Evolutionary conservation across 2,797 vertebrate species (phyloP).

Genomic region (Betta splendens): DNA sequence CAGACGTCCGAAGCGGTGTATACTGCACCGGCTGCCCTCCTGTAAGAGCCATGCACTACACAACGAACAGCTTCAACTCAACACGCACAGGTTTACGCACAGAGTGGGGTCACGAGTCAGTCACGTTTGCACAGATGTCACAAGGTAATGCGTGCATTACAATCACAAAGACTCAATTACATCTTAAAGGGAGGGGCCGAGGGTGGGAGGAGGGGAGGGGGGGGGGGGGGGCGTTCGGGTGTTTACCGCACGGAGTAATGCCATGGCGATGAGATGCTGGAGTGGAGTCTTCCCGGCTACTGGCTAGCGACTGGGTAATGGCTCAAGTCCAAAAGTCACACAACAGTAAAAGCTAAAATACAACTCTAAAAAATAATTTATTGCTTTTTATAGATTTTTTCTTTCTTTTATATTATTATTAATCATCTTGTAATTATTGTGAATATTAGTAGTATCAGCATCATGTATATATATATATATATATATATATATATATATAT

Average conservation of each 20-base stretch:
- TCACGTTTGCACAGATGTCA: conserved; percentile 71
- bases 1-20: conserved; percentile 62
- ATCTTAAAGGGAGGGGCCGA: conserved; percentile 66
- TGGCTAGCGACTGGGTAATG: conserved; percentile 93
- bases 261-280: conserved; percentile 47
- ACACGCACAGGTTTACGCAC: conserved; percentile 61
- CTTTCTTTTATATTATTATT: conserved; percentile 79
- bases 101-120: conserved; percentile 46
- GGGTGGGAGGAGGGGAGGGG: too few species aligned
- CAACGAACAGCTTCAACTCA: conserved; percentile 66
- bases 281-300: conserved; percentile 67
- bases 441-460: conserved; percentile 78
- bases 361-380: conserved; percentile 99
- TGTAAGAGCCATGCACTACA: conserved; percentile 73
- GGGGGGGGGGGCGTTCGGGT: conserved; percentile 34
- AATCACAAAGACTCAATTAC: conserved; percentile 68
- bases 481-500: too few species aligned
- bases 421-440: conserved; percentile 79
- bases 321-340: conserved; percentile 92
- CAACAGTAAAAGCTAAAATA: conserved; percentile 96
- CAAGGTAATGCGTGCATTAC: conserved; percentile 65
- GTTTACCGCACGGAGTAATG: conserved; percentile 31
- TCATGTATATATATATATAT: conserved; percentile 54
- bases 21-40: conserved; percentile 49
- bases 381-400: conserved; percentile 90